Conservation (phyloP, 1,140 invertebrate genomes). For the Diplogasteroides magnus region DNA sequence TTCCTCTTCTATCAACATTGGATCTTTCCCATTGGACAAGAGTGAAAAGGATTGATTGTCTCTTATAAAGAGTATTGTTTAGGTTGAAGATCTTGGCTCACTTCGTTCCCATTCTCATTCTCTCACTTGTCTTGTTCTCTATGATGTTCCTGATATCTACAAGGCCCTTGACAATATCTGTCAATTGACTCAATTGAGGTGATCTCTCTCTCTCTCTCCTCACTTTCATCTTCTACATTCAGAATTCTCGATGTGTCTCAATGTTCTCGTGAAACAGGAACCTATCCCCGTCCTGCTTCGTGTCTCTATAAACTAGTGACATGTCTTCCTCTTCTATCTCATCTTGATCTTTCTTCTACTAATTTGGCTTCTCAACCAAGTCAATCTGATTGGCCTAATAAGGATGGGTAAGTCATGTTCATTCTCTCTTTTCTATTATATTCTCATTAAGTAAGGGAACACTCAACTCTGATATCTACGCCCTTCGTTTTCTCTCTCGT, state of each 20-base stretch:
- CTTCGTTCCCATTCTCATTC: slow-evolving; percentile 19
- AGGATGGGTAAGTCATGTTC: slow-evolving; percentile 4
- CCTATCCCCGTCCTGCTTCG: slow-evolving; percentile 66
- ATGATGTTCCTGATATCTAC: slow-evolving; percentile 65
- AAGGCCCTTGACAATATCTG: slow-evolving; percentile 62
- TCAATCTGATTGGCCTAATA: slow-evolving; percentile 24
- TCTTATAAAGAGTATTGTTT: neutral
- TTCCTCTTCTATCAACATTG: slow-evolving; percentile 68
- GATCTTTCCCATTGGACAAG: slow-evolving; percentile 70
- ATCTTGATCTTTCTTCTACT: slow-evolving; percentile 83
- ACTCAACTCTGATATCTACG: slow-evolving; percentile 29
- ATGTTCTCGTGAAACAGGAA: slow-evolving; percentile 64
- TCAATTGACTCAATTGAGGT: slow-evolving; percentile 62
- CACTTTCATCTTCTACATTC: slow-evolving; percentile 41
- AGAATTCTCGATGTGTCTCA: slow-evolving; percentile 77
- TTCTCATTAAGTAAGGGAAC: neutral
- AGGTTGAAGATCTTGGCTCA: slow-evolving; percentile 31
- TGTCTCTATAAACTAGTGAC: slow-evolving; percentile 68
- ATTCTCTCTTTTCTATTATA: neutral
- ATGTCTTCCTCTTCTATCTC: slow-evolving; percentile 69
- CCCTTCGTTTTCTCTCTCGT: slow-evolving; percentile 58
- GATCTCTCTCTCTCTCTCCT: slow-evolving; percentile 29
- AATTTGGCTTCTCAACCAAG: slow-evolving; percentile 73
- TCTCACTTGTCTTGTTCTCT: slow-evolving; percentile 70
- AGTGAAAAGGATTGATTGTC: slow-evolving; percentile 24